These are phyloP conservation scores for Onychorhynchus coronatus DNA, from an alignment of 2,113 vertebrate genomes.

Conservation along the genomic window DNA sequence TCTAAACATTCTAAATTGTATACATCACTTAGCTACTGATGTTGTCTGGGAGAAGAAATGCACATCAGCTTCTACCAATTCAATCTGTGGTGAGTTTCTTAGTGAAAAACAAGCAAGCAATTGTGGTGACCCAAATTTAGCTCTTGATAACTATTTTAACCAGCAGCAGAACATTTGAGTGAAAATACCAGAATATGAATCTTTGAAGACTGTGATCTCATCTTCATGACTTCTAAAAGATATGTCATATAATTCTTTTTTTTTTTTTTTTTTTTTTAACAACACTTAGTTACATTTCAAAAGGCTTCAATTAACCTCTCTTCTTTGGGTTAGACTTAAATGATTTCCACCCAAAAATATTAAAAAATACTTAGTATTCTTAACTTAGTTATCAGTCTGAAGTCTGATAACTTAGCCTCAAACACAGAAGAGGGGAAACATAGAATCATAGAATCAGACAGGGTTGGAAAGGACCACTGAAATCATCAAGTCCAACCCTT, in stretches of 20 bases:
- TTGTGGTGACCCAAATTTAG: background rate
- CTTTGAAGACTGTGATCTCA: background rate
- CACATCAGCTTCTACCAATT: background rate
- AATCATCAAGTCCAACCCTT: no score
- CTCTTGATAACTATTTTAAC: background rate
- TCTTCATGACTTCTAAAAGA: background rate
- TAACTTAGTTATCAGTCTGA: background rate
- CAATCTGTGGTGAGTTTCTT: background rate
- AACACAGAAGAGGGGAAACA: background rate
- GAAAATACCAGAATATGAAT: background rate
- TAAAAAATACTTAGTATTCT: background rate
- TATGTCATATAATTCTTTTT: background rate
- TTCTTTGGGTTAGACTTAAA: background rate
- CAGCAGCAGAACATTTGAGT: background rate
- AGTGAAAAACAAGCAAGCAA: background rate
- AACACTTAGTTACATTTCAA: background rate
- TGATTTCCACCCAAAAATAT: background rate
- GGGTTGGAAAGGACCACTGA: no score
- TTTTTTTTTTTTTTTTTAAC: background rate
- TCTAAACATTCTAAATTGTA: background rate
- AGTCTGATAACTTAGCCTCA: background rate
- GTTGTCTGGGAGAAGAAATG: background rate
- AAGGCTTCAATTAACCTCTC: background rate
- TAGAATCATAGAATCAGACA: no score
- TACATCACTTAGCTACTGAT: background rate